A percentile compares a stretch with the other conserved stretches of the same genome.
These are phyloP conservation scores for Oxycera nigricornis DNA, from an alignment of 2,888 invertebrate genomes.

Conservation along the genomic window DNA sequence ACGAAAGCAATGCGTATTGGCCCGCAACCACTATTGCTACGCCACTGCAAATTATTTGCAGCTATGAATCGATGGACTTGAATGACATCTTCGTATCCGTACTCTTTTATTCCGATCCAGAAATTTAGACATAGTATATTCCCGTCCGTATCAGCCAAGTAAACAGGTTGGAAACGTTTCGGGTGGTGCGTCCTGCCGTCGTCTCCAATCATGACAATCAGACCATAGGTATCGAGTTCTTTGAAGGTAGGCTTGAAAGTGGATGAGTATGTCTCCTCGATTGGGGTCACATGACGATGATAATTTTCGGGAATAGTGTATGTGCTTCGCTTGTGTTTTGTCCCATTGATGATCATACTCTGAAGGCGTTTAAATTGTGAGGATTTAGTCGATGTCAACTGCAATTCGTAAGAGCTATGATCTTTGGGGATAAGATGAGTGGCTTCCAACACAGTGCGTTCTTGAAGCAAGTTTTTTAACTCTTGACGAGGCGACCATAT, in stretches of 20 bases:
- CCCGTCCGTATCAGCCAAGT: slow-evolving; percentile 66
- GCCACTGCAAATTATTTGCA: slow-evolving; percentile 71
- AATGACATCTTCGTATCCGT: slow-evolving; percentile 66
- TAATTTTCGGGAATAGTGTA: not conserved
- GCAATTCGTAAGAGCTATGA: slow-evolving; percentile 61
- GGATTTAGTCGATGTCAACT: slow-evolving; percentile 65
- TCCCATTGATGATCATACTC: slow-evolving; percentile 15
- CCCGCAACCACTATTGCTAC: slow-evolving; percentile 63
- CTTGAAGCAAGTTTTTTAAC: slow-evolving; percentile 66
- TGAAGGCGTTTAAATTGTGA: slow-evolving; percentile 60
- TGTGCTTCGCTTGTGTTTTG: slow-evolving; percentile 49
- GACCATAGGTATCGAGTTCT: slow-evolving; percentile 78
- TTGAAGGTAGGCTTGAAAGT: slow-evolving; percentile 65
- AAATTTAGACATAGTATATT: slow-evolving; percentile 66
- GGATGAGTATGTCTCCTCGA: slow-evolving; percentile 61
- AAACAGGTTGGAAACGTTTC: slow-evolving; percentile 65
- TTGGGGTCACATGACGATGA: slow-evolving; percentile 62
- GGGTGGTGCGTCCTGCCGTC: slow-evolving; percentile 50
- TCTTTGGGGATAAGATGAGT: slow-evolving; percentile 67
- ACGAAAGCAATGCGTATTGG: slow-evolving; percentile 68
- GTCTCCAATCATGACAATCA: slow-evolving; percentile 65
- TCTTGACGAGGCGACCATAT: slow-evolving; percentile 76
- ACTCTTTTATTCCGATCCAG: slow-evolving; percentile 65
- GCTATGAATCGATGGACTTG: slow-evolving; percentile 67
- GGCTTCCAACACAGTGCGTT: slow-evolving; percentile 69